phyloP scores from a whole-genome alignment of 2,797 vertebrate species.

The Clarias fuscus region DNA sequence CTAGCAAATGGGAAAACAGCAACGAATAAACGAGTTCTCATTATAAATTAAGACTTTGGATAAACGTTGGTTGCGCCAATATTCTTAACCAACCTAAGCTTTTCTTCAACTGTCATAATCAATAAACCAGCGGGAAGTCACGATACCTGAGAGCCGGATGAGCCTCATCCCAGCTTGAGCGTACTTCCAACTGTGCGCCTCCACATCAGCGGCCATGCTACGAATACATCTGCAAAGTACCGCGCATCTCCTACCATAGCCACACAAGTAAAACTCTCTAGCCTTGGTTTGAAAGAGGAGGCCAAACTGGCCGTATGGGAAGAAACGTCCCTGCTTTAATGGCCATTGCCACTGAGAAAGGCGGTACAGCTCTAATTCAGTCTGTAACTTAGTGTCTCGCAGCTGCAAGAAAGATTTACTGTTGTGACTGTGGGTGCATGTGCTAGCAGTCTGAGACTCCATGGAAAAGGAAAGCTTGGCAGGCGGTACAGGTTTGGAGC shows the following conservation, averaged over 20 bases:
- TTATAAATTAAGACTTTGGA: too few relatives aligned
- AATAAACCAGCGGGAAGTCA: constrained; percentile 1
- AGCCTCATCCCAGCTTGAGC: constrained; percentile 75
- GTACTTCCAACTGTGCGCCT: constrained; percentile 77
- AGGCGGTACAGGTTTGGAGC: constrained; percentile 75
- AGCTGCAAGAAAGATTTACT: constrained; percentile 55
- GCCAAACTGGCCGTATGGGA: constrained; percentile 11
- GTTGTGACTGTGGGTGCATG: constrained; percentile 20
- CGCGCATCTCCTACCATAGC: constrained; percentile 23
- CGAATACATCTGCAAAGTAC: constrained; percentile 1
- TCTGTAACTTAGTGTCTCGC: constrained; percentile 17
- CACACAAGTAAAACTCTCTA: constrained; percentile 4
- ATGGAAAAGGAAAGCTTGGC: constrained; percentile 62
- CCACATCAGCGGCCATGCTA: constrained; percentile 63
- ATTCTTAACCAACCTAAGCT: neutral
- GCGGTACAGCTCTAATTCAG: constrained; percentile 39
- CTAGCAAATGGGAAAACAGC: neutral
- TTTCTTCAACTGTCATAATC: neutral
- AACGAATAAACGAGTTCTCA: neutral
- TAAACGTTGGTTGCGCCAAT: neutral
- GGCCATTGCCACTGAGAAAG: constrained; percentile 35
- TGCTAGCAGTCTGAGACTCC: constrained; percentile 6
- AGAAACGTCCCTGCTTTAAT: constrained; percentile 27
- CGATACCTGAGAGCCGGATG: constrained; percentile 76
- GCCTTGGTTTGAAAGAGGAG: constrained; percentile 13